Evolutionary conservation across 1,140 invertebrate genomes (phyloP).

Genomic region (Meteorus sp.): DNA sequence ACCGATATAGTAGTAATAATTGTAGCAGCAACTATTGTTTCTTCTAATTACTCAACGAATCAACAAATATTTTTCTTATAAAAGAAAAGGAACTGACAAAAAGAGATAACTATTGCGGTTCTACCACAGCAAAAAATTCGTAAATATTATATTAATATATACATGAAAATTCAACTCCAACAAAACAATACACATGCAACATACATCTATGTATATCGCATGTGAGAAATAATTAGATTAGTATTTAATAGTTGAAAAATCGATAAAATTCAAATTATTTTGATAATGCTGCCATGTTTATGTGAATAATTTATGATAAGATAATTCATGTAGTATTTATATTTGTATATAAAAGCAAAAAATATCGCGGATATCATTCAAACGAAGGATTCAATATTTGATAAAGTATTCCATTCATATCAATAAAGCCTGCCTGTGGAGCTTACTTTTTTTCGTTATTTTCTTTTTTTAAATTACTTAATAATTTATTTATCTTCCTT

Average conservation of each 20-base stretch:
- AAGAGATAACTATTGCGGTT: no score
- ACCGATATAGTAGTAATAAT: not conserved
- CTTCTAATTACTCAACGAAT: not conserved
- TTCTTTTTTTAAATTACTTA: constrained; percentile 16
- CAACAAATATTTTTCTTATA: no score
- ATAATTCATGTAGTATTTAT: constrained; percentile 2
- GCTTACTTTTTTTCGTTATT: constrained; percentile 20
- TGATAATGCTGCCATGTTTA: constrained; percentile 15
- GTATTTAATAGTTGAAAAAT: not conserved
- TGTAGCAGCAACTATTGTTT: not conserved
- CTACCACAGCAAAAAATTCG: no score
- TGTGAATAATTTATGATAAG: constrained; percentile 9
- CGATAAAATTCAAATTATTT: not conserved
- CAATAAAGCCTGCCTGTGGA: constrained; percentile 29
- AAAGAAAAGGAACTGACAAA: no score
- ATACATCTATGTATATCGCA: constrained; percentile 22
- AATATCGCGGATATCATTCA: not conserved
- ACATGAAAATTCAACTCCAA: no score
- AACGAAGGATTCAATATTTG: constrained; percentile 1
- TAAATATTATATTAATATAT: no score
- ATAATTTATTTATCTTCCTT: not conserved
- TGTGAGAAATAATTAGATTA: not conserved
- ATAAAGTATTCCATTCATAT: constrained; percentile 17
- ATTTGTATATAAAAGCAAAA: constrained; percentile 17
- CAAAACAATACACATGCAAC: no score